These are phyloP conservation scores for Spondyliosoma cantharus DNA, from an alignment of 2,797 vertebrate species.

Conservation along the genomic window DNA sequence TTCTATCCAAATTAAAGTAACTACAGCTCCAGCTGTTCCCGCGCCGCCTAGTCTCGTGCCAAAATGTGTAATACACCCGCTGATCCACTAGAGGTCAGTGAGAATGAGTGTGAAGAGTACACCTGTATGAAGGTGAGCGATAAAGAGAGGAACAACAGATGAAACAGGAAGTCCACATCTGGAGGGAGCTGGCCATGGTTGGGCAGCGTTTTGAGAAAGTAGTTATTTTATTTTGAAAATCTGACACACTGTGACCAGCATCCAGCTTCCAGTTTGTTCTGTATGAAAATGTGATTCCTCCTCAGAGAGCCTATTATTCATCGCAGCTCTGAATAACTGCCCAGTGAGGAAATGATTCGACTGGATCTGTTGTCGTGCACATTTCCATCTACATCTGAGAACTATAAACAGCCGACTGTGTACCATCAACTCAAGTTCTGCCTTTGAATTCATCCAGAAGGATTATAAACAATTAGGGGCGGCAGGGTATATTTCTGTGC, in stretches of 20 bases:
- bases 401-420: conserved; percentile 41
- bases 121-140: too few species aligned
- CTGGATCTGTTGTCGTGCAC: conserved; percentile 56
- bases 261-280: conserved; percentile 49
- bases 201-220: too few species aligned
- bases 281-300: conserved; percentile 64
- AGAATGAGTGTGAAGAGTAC: too few species aligned
- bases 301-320: conserved; percentile 65
- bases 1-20: background rate
- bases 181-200: too few species aligned
- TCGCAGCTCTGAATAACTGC: conserved; percentile 52
- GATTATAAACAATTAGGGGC: conserved; percentile 45
- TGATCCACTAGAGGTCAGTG: too few species aligned
- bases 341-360: conserved; percentile 53
- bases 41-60: too few species aligned
- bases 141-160: too few species aligned
- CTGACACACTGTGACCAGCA: conserved; percentile 42
- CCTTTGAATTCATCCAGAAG: conserved; percentile 35
- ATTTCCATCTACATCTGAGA: conserved; percentile 56
- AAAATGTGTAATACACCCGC: too few species aligned
- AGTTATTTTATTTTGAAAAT: too few species aligned
- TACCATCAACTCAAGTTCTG: conserved; percentile 25
- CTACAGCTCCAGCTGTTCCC: too few species aligned
- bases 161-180: too few species aligned
- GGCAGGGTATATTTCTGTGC: background rate